Conservation (phyloP, 2,113 vertebrate species). For the Dicerorhinus sumatrensis region DNA sequence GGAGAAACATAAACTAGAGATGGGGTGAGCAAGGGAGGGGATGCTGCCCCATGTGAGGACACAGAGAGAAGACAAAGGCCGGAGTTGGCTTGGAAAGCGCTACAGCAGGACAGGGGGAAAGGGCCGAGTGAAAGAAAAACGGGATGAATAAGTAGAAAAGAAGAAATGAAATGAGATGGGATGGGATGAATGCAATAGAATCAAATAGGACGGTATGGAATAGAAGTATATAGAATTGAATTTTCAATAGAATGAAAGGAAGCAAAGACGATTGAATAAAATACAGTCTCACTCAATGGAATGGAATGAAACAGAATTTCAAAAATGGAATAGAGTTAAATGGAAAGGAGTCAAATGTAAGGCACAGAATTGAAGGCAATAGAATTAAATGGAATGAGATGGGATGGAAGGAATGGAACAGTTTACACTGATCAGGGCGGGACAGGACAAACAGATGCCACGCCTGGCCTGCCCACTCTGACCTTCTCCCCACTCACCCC, state of each 20-base stretch:
- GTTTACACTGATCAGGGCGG: background rate
- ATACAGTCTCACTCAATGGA: background rate
- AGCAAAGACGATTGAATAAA: background rate
- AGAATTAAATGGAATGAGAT: background rate
- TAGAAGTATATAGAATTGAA: background rate
- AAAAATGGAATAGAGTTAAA: background rate
- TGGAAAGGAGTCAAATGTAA: background rate
- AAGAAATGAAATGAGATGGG: background rate
- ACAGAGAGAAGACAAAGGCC: background rate
- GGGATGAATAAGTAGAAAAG: background rate
- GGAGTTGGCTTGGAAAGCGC: background rate
- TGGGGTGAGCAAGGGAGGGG: background rate
- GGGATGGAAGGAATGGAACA: background rate
- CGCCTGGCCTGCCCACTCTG: background rate
- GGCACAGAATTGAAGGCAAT: background rate
- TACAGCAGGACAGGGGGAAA: background rate
- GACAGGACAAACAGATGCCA: accelerated
- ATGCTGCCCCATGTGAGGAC: background rate
- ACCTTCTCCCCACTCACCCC: background rate
- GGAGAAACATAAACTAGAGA: background rate
- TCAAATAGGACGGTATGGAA: background rate
- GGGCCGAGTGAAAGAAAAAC: too few species aligned
- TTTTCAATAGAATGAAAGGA: background rate
- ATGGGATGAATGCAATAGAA: background rate
- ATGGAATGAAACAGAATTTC: background rate